Evolutionary conservation across 2,797 vertebrate genomes (phyloP).

Genomic region (Rhadinocentrus ornatus): DNA sequence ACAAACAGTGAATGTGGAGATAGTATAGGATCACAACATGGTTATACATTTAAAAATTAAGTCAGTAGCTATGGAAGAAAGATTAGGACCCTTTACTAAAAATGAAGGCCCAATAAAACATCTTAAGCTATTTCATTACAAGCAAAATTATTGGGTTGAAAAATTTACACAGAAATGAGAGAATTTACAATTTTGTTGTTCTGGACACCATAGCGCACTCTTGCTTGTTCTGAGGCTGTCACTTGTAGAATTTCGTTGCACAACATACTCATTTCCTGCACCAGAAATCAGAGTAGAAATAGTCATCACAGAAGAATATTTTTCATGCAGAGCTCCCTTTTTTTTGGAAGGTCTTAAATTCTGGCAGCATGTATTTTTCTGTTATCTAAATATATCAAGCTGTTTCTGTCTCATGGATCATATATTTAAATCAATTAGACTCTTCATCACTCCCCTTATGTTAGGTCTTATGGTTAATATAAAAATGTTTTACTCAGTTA

Average conservation of each 20-base stretch:
- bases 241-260: not conserved
- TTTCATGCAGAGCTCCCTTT: not conserved
- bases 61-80: not conserved
- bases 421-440: too few relatives aligned
- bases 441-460: too few relatives aligned
- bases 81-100: not conserved
- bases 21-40: too few relatives aligned
- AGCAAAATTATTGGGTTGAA: not conserved
- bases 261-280: not conserved
- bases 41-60: not conserved
- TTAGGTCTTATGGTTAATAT: not conserved
- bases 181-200: not conserved
- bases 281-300: not conserved
- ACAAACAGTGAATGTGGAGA: not conserved
- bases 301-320: not conserved
- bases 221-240: not conserved
- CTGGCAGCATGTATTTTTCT: not conserved
- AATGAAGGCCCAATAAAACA: too few relatives aligned
- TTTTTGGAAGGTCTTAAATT: too few relatives aligned
- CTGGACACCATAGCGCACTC: not conserved
- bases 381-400: not conserved
- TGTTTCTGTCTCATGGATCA: not conserved
- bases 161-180: not conserved
- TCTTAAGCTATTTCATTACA: too few relatives aligned
- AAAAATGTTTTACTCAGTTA: not conserved